Base-by-base conservation (phyloP, 2,888 invertebrate genomes). In the Sclerodermus sp. region DNA sequence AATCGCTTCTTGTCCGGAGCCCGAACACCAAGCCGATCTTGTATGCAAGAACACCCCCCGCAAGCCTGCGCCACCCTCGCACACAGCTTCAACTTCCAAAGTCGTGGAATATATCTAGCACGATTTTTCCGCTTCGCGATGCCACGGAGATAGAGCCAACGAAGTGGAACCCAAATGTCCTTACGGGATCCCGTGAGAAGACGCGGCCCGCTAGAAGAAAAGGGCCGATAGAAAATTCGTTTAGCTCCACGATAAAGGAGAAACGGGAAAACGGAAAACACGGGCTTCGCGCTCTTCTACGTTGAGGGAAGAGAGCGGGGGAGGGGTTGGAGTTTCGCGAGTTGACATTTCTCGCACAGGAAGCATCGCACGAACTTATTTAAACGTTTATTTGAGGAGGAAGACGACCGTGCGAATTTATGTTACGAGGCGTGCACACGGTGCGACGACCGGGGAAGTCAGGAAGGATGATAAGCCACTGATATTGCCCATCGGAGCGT, bases 401-500 rank as follows among this genome's bases (percentile, higher is more conserved):
- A 42, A 42, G 45, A 41, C 41, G 42, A 50, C 40, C 30, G 53
- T 46, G 46, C 38, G 56, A 66, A 58, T 63, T 63, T 66, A 59
- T 60, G 57, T 63, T 54, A 63, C 47, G 42, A 10, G 13, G 45
- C 36, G 52, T 42, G 41, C 42, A 29, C 40, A 39, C 30, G 34
- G 36, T 40, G 48, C 12, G 29, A n/a, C n/a, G 18, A 30, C 9
- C 29, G 43, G 47, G 40, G 44, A 44, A 56, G 51, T 51, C 47
- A 47, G 62, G 49, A 59, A 54, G 50, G 62, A 66, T 70, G 72
- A 72, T 72, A 71, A 72, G 70, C 71, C 65, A 64, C 60, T 67
- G 69, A 72, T 71, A 70, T 72, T 72, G 69, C 62, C 61, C 61
- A 71, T 68, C 66, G 68, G 62, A 64, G 63, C 59, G 65, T 67